phyloP scores from a whole-genome alignment of 2,888 invertebrate genomes.

The Ypsolopha scabrella region DNA sequence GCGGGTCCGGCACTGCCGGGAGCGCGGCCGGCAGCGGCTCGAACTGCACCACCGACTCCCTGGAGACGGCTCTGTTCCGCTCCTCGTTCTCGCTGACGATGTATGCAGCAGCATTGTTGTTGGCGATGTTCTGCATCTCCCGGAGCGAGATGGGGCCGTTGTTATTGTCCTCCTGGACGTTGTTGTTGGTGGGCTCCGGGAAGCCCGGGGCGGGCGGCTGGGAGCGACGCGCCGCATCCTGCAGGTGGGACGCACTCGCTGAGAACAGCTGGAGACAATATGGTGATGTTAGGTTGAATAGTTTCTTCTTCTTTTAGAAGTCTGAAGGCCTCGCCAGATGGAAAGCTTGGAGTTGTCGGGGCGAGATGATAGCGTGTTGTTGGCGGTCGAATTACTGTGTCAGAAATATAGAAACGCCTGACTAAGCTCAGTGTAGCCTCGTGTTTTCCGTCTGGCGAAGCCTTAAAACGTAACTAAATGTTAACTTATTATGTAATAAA shows the following conservation, averaged over 20 bases:
- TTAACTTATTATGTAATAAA: too few species aligned
- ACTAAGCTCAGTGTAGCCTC: too few species aligned
- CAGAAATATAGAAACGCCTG: too few species aligned
- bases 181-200: conserved; percentile 32
- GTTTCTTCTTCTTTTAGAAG: too few species aligned
- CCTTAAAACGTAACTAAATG: too few species aligned
- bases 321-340: too few species aligned
- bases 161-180: conserved; percentile 61
- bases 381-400: too few species aligned
- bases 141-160: conserved; percentile 67
- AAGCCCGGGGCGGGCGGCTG: conserved; percentile 56
- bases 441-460: too few species aligned
- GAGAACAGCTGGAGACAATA: conserved; percentile 42
- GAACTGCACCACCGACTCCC: conserved; percentile 58
- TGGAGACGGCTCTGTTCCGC: conserved; percentile 41
- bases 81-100: conserved; percentile 65
- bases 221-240: conserved; percentile 40
- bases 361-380: background rate
- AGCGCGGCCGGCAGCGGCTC: conserved; percentile 49
- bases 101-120: conserved; percentile 66
- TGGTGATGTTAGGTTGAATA: background rate
- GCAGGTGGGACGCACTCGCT: conserved; percentile 50
- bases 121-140: conserved; percentile 70
- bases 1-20: conserved; percentile 11
- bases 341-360: too few species aligned